These are phyloP conservation scores for Oryzias dopingdopingensis DNA, from an alignment of 2,797 vertebrate species.

Conservation along the genomic window DNA sequence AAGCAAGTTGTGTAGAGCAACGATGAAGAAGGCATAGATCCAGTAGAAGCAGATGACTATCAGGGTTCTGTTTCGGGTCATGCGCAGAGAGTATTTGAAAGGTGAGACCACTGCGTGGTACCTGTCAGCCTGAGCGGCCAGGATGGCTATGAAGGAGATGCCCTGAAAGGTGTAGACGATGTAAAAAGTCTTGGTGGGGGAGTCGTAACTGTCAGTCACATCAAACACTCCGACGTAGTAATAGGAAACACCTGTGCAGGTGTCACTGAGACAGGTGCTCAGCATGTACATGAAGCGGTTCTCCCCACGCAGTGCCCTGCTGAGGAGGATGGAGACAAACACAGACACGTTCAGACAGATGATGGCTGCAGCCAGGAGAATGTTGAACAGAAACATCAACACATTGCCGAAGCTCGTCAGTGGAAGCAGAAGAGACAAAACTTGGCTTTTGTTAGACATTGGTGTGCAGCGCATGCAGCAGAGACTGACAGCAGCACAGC, in stretches of 20 bases:
- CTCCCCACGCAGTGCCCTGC: slow-evolving; percentile 68
- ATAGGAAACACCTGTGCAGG: slow-evolving; percentile 71
- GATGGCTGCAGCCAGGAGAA: neutral
- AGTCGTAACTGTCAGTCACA: slow-evolving; percentile 64
- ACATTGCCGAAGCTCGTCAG: neutral
- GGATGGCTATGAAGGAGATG: slow-evolving; percentile 78
- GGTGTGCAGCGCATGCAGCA: neutral
- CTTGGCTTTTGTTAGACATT: neutral
- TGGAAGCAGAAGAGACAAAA: neutral
- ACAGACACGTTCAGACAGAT: slow-evolving; percentile 56
- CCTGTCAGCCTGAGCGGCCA: slow-evolving; percentile 80
- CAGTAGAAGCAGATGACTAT: slow-evolving; percentile 71
- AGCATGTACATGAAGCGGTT: slow-evolving; percentile 84
- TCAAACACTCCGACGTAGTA: slow-evolving; percentile 49
- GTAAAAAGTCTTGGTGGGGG: slow-evolving; percentile 69
- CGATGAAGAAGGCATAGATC: slow-evolving; percentile 74
- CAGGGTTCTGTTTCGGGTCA: slow-evolving; percentile 24
- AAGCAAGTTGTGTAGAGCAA: slow-evolving; percentile 68
- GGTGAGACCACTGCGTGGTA: slow-evolving; percentile 76
- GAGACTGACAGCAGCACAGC: neutral
- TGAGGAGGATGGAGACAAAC: slow-evolving; percentile 65
- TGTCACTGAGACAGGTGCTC: slow-evolving; percentile 80
- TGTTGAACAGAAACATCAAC: neutral
- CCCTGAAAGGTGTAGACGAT: slow-evolving; percentile 77
- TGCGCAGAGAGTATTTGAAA: neutral